These are phyloP conservation scores for Muschampia plurimacula DNA, from an alignment of 2,888 invertebrate genomes.

Conservation along the genomic window DNA sequence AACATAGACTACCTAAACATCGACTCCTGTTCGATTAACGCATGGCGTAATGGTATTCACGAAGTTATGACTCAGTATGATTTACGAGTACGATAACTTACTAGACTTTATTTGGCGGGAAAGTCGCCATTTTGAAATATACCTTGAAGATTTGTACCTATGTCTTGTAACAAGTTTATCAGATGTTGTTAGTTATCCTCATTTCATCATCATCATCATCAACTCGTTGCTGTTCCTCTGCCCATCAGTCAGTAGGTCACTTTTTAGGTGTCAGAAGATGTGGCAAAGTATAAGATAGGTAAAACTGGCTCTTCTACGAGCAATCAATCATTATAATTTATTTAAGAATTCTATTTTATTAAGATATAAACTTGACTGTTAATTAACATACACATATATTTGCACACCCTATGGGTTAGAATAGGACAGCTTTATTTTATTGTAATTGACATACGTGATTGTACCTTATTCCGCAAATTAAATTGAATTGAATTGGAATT, in stretches of 20 bases:
- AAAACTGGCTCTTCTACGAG: no score
- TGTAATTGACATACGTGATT: no score
- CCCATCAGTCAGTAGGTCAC: background rate
- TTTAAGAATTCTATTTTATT: no score
- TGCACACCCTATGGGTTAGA: no score
- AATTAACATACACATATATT: no score
- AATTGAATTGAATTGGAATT: no score
- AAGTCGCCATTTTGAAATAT: slow-evolving; percentile 5
- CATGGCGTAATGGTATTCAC: background rate
- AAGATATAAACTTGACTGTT: no score
- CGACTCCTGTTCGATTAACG: background rate
- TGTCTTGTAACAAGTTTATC: background rate
- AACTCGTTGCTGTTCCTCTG: no score
- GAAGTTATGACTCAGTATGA: slow-evolving; percentile 9
- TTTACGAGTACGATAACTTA: background rate
- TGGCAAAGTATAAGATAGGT: no score
- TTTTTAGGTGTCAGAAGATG: background rate
- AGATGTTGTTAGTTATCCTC: background rate
- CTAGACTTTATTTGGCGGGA: slow-evolving; percentile 2
- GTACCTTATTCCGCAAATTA: no score
- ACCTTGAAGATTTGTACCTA: background rate
- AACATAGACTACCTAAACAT: background rate
- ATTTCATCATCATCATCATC: background rate
- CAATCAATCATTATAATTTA: no score
- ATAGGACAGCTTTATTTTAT: no score